A percentile compares a stretch with the other conserved stretches of the same genome.
Evolutionary conservation across 2,797 vertebrate species (phyloP).

Genomic region (Cuniculus paca): DNA sequence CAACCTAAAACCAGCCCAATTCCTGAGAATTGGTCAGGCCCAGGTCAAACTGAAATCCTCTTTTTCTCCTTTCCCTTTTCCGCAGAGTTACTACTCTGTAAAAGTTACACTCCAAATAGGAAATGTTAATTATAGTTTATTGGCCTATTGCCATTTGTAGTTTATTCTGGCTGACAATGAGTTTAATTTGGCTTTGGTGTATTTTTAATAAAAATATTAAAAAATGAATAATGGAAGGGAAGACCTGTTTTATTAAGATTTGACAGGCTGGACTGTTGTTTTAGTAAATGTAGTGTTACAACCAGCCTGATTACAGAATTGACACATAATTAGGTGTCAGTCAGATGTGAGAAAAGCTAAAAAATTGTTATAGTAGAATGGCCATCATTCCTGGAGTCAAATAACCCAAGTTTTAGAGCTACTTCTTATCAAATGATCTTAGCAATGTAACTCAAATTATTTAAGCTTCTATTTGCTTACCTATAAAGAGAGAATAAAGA

Average conservation of each 20-base stretch:
- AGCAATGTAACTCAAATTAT: conserved; percentile 62
- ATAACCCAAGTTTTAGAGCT: conserved; percentile 33
- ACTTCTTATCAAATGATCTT: conserved; percentile 47
- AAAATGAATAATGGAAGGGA: conserved; percentile 43
- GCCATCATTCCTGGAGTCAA: conserved; percentile 35
- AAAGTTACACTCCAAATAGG: background rate
- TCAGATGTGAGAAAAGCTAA: conserved; percentile 35
- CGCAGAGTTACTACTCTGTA: background rate
- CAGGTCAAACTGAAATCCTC: background rate
- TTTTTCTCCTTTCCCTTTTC: background rate
- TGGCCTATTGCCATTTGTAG: conserved; percentile 32
- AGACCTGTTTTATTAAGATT: background rate
- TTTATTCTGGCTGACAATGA: conserved; percentile 47
- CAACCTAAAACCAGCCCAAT: background rate
- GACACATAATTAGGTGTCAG: conserved; percentile 7
- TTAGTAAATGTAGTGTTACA: conserved; percentile 29
- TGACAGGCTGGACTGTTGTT: conserved; percentile 30
- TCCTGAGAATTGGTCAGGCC: background rate
- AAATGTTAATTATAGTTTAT: background rate
- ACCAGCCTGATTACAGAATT: background rate
- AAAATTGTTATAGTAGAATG: conserved; percentile 16
- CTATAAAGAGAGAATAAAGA: conserved; percentile 39
- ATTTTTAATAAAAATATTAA: conserved; percentile 40
- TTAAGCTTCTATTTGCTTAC: conserved; percentile 52
- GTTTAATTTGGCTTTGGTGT: conserved; percentile 53